Evolutionary conservation across 1,140 invertebrate genomes (phyloP).

Genomic region (Euborellia annulipes): DNA sequence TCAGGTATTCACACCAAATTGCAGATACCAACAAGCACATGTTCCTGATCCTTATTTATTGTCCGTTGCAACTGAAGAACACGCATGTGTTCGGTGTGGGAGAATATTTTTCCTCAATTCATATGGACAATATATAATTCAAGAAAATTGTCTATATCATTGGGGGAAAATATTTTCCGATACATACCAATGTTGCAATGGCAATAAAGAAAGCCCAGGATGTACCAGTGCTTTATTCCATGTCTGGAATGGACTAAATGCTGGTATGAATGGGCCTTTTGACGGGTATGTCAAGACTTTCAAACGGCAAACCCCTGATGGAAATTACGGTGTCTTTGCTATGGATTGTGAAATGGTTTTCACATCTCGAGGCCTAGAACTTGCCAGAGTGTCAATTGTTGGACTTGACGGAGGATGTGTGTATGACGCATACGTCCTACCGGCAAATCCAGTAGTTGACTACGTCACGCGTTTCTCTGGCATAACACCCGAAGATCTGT

Average conservation of each 20-base stretch:
- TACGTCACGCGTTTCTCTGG: slow-evolving; percentile 81
- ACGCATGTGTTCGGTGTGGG: slow-evolving; percentile 55
- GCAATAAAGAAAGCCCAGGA: slow-evolving; percentile 29
- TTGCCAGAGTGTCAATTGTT: slow-evolving; percentile 69
- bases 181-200: slow-evolving; percentile 32
- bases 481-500: slow-evolving; percentile 47
- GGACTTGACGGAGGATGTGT: slow-evolving; percentile 48
- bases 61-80: too few species aligned
- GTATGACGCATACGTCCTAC: slow-evolving; percentile 67
- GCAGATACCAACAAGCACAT: too few species aligned
- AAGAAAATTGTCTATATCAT: slow-evolving; percentile 62
- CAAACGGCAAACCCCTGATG: slow-evolving; percentile 24
- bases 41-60: too few species aligned
- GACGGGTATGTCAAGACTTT: slow-evolving; percentile 42
- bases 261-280: slow-evolving; percentile 52
- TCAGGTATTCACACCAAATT: too few species aligned
- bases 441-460: slow-evolving; percentile 59
- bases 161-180: slow-evolving; percentile 45
- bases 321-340: slow-evolving; percentile 46
- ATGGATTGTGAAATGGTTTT: slow-evolving; percentile 91
- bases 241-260: slow-evolving; percentile 52
- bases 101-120: slow-evolving; percentile 45
- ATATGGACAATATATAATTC: slow-evolving; percentile 44
- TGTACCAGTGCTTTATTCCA: slow-evolving; percentile 47
- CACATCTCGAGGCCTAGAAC: slow-evolving; percentile 62